Evolutionary conservation across 2,113 vertebrate genomes (phyloP).

Genomic region (Paramormyrops kingsleyae): DNA sequence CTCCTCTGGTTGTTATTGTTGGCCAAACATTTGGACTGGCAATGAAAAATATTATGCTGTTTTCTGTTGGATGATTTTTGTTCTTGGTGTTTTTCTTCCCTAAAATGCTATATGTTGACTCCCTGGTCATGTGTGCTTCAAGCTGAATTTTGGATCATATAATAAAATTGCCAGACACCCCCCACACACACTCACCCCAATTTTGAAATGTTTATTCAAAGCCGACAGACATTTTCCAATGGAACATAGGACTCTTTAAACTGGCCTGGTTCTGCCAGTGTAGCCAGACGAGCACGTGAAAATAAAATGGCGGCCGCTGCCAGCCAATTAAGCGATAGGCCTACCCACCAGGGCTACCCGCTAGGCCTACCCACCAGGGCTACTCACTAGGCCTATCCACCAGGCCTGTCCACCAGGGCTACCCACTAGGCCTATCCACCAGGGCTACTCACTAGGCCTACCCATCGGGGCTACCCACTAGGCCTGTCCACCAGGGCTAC

Average conservation of each 20-base stretch:
- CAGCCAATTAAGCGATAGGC: slow-evolving; percentile 16
- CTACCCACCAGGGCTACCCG: slow-evolving; percentile 11
- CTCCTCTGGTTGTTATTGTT: slow-evolving; percentile 53
- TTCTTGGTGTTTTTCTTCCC: background rate
- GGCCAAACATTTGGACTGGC: slow-evolving; percentile 45
- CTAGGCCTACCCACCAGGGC: slow-evolving; percentile 7
- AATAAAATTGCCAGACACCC: slow-evolving; percentile 54
- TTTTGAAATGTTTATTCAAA: slow-evolving; percentile 47
- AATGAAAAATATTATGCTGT: slow-evolving; percentile 45
- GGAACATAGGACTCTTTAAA: slow-evolving; percentile 24
- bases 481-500: slow-evolving; percentile 12
- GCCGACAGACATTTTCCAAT: slow-evolving; percentile 13
- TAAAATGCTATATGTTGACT: slow-evolving; percentile 53
- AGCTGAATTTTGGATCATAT: slow-evolving; percentile 50
- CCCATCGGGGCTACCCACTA: slow-evolving; percentile 11
- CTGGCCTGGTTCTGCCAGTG: background rate
- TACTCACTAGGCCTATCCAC: slow-evolving; percentile 11
- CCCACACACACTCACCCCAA: slow-evolving; percentile 25
- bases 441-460: background rate
- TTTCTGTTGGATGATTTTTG: slow-evolving; percentile 43
- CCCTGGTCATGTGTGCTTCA: slow-evolving; percentile 45
- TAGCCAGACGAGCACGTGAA: background rate
- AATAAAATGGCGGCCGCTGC: background rate
- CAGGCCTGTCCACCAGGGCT: background rate
- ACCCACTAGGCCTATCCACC: slow-evolving; percentile 14